Evolutionary conservation across 2,113 vertebrate species (phyloP), one percentile per base, ranked within the genome.

Genomic region (Poecilia latipinna): DNA sequence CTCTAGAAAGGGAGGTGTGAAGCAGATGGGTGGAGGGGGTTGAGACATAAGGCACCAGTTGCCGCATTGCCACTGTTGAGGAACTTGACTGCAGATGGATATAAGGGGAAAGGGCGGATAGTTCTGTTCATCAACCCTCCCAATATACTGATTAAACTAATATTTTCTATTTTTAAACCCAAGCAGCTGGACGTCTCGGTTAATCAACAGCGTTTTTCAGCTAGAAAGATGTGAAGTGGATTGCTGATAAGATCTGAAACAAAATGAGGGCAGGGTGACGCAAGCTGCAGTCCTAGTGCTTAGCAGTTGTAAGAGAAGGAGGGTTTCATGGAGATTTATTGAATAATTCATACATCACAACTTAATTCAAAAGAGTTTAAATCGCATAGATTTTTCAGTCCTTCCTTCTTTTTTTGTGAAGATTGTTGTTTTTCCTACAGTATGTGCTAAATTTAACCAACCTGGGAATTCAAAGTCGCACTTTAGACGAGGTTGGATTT

Each of bases 41-140:
- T 68, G 31, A 66, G 75, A 60, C 29, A 51, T 48, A 65, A 75
- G 72, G 78, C 82, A 91, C 86, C 80, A 88, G 88, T 91, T 91
- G 86, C 90, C 81, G 91, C 91, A 91, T 90, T 90, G 89, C 84
- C 82, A 74, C 85, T 4, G 22, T 71, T 24, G 32, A 77, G 37
- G 72, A 79, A 85, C 63, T 88, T 83, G 42, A 33, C 32, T 62
- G 33, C 19, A 65, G 81, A 77, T 19, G 19, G 37, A 37, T 17
- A 44, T 13, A 54, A 61, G 51, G 60, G 28, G 51, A 44, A n/a
- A 15, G 8, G 31, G 66, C 39, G 12, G 60, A 24, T 17, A 67
- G 37, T n/a, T 79, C 77, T 72, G 54, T 42, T 29, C 63, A 24
- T 11, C n/a, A n/a, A 3, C 64, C 13, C 2, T 51, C 63, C 2